Percentiles rank a stretch among this genome's conserved stretches.
phyloP scores from a whole-genome alignment of 2,888 invertebrate genomes.

The Plagodis dolabraria region DNA sequence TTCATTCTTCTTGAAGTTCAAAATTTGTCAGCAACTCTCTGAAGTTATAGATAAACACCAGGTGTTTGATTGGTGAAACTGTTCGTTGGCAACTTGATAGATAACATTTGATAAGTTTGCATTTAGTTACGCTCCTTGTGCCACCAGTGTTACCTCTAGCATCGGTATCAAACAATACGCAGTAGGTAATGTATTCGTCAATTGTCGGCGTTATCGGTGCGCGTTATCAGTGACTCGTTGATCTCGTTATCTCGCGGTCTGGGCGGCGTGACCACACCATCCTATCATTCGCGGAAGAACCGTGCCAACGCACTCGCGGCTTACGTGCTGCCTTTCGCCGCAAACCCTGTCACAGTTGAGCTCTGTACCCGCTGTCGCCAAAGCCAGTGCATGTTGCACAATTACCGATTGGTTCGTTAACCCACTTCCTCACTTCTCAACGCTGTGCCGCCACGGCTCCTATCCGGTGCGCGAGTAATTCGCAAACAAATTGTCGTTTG shows the following conservation, averaged over 20 bases:
- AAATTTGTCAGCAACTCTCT: too few relatives aligned
- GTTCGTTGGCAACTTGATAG: not conserved
- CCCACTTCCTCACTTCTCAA: constrained; percentile 62
- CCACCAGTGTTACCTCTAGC: constrained; percentile 2
- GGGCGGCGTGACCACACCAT: constrained; percentile 64
- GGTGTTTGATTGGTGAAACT: too few relatives aligned
- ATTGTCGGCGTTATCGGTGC: constrained; percentile 58
- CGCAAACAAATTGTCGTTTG: constrained; percentile 55
- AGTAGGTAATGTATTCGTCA: constrained; percentile 43
- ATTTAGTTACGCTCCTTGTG: constrained; percentile 9
- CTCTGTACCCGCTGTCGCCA: constrained; percentile 61
- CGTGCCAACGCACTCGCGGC: constrained; percentile 76
- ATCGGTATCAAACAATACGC: constrained; percentile 12
- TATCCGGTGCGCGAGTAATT: constrained; percentile 60
- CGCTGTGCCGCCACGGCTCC: constrained; percentile 49
- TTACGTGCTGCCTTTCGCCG: constrained; percentile 75
- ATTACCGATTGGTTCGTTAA: constrained; percentile 74
- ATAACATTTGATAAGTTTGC: constrained; percentile 15
- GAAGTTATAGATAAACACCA: too few relatives aligned
- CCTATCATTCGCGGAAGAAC: constrained; percentile 75
- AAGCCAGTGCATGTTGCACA: constrained; percentile 71
- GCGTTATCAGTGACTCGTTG: constrained; percentile 72
- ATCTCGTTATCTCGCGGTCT: constrained; percentile 76
- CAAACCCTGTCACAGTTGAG: constrained; percentile 62
- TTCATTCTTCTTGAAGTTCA: too few relatives aligned